Base-by-base conservation (phyloP, 2,797 vertebrate genomes). In the Antrozous pallidus region DNA sequence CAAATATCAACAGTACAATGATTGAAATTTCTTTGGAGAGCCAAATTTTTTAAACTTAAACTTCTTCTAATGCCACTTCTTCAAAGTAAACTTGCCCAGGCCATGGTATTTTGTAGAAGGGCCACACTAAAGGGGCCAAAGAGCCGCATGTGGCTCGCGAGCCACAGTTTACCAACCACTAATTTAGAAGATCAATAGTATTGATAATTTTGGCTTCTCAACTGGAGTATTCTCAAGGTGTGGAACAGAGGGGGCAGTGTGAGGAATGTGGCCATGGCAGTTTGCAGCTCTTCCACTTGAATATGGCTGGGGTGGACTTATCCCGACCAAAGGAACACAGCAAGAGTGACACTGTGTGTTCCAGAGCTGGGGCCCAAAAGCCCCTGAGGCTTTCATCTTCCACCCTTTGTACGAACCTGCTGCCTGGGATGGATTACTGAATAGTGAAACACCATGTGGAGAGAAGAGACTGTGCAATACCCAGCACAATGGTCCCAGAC, bases 381-480 rank as follows among this genome's bases (percentile, higher is more conserved):
- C 20, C 31, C 56, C 38, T 6, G 36, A 42, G 58, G n/a, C 28
- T 63, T 47, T 74, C 33, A 3, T n/a, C 26, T 51, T n/a, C 12
- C 38, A 20, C 28, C 11, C 28, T 75, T 38, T 11, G 67, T 83
- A 65, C 1, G 26, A 28, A 61, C 16, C 83, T 22, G 45, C 38
- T 49, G n/a, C 69, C 12, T 2, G 18, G 6, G 3, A 38, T 24
- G 10, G 13, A 47, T 74, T 16, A 42, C 51, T 18, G 31, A 40
- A 28, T 1, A 65, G 45, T 8, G 24, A 33, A 63, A 73, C 42
- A 24, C n/a, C 17, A 24, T 7, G n/a, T 12, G 38, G 42, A 73
- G 26, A 51, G 4, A n/a, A 28, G 33, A 36, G 33, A 12, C 16
- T 12, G 2, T 8, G 36, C 6, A 2, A 2, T 17, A 6, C 2